Evolutionary conservation across 64 coral and sea anemone genomes (phyloP), one percentile per base, ranked within the genome.

Genomic region (Montipora capricornis): DNA sequence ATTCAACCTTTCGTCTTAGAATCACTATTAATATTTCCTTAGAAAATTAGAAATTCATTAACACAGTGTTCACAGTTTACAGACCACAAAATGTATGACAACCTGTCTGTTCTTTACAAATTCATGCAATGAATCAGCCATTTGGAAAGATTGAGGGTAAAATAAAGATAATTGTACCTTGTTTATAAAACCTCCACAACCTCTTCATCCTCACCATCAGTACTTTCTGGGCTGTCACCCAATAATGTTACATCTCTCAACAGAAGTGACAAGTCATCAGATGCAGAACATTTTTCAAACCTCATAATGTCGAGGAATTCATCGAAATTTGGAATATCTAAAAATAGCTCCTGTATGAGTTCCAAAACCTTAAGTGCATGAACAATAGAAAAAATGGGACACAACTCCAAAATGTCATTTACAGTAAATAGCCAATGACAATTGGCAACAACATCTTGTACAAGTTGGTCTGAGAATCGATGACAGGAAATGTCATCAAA

Each of bases 261-360:
- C 47, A 64, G 19, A 55, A 59, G 11, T 17, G 49, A 19, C 79
- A 81, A 81, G 48, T 81, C 24, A 22, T 81, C 24, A 57, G 17
- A 48, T 20, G 20, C 8, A 45, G 62, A 44, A 47, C 7, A 68
- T 55, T 87, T 16, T 71, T 77, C 90, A 50, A 69, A 46, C 62
- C 47, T 83, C 19, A 83, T 44, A 68, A 91, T 83, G 74, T 82
- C 69, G 45, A 91, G 82, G 69, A 80, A 55, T 74, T 81, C 90
- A 83, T 91, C 90, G 82, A 91, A 91, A 83, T 91, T 84, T 20
- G 90, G 90, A 68, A 91, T 91, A 52, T 91, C 79, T 15, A 83
- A 26, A 26, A 26, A 26, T 26, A 26, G 24, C 24, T 26, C 24
- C 24, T 26, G 24, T 26, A 26, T 26, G 24, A 26, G 24, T 26